Conservation (phyloP, 2,113 vertebrate genomes). For the Bubalus kerabau region DNA sequence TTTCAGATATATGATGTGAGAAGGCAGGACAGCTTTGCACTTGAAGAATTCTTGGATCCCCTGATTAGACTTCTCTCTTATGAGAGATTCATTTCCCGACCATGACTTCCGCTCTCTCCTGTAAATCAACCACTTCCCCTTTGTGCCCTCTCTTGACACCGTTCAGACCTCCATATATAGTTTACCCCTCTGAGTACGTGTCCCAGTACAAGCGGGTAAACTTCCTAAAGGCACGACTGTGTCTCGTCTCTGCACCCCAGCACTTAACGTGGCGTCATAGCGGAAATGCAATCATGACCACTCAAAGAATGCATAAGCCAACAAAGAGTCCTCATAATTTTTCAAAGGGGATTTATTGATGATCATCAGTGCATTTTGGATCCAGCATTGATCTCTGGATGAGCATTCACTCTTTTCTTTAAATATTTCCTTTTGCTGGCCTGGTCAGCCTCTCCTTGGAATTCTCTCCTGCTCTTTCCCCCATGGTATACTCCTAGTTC, state of each 20-base stretch:
- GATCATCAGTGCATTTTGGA: background rate
- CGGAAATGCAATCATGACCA: background rate
- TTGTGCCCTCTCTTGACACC: too few relatives aligned
- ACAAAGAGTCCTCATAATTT: background rate
- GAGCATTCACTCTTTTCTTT: background rate
- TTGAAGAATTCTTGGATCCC: background rate
- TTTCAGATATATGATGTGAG: background rate
- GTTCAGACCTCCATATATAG: background rate
- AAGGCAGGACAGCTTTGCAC: background rate
- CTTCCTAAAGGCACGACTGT: background rate
- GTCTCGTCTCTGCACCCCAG: background rate
- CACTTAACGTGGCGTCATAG: rapidly evolving
- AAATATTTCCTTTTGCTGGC: background rate
- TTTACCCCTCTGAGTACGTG: background rate
- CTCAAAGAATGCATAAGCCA: background rate
- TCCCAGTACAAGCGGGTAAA: background rate
- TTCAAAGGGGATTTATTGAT: background rate
- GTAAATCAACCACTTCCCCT: background rate
- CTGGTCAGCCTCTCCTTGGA: background rate
- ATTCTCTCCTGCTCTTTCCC: background rate
- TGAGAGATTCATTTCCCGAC: background rate
- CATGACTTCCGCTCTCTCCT: background rate
- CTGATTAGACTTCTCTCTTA: background rate
- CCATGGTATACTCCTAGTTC: background rate
- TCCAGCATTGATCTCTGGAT: background rate